Conservation (phyloP, 2,113 vertebrate genomes). For the Macrotus californicus region DNA sequence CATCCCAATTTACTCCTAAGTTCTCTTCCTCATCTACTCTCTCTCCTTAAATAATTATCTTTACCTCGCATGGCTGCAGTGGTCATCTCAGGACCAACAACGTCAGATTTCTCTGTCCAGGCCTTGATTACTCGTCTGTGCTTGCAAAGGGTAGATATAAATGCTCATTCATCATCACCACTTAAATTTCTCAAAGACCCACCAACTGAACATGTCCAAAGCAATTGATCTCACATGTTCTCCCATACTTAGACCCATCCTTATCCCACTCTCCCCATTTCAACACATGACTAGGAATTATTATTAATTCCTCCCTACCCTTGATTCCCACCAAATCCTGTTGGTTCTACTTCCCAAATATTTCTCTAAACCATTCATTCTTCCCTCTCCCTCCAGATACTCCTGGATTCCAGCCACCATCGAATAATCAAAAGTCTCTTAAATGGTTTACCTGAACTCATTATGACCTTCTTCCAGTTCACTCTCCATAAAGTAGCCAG, state of each 20-base stretch:
- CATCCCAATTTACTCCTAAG: neutral
- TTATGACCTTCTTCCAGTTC: neutral
- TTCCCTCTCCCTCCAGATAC: neutral
- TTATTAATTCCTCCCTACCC: neutral
- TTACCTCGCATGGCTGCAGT: accelerated
- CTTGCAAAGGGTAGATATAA: neutral
- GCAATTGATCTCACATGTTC: neutral
- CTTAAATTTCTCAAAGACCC: neutral
- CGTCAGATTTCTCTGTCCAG: neutral
- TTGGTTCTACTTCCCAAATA: neutral
- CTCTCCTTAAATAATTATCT: neutral
- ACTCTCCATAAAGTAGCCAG: neutral
- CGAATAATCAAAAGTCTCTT: neutral
- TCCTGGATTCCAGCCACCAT: accelerated
- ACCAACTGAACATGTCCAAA: neutral
- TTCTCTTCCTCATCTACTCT: neutral
- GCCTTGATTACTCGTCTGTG: neutral
- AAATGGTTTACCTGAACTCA: neutral
- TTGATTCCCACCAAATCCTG: neutral
- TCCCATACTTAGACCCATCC: neutral
- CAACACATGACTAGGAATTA: neutral
- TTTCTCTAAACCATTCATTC: neutral
- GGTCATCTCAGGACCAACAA: neutral
- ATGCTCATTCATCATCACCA: neutral
- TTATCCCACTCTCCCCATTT: neutral